Evolutionary conservation across 2,888 invertebrate species (phyloP).

Genomic region (Agrenia bidenticulata): DNA sequence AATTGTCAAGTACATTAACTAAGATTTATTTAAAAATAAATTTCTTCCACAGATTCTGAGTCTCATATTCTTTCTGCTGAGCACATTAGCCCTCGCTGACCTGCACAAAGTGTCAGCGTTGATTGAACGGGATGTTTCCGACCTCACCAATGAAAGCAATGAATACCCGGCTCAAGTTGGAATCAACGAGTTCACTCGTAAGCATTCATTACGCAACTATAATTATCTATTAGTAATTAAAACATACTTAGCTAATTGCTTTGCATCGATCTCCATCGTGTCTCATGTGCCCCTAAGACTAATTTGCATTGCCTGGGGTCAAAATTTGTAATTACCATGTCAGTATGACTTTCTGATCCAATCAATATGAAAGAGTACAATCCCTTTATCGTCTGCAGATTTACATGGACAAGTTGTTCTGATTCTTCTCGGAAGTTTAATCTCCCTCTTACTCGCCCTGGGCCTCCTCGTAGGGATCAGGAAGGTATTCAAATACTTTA

Average conservation of each 20-base stretch:
- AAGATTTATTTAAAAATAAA: constrained; percentile 3
- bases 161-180: constrained; percentile 35
- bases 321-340: no score
- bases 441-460: constrained; percentile 42
- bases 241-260: no score
- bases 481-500: constrained; percentile 35
- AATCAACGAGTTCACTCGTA: constrained; percentile 45
- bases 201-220: constrained; percentile 11
- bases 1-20: background rate
- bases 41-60: constrained; percentile 41
- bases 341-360: no score
- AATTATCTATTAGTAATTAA: no score
- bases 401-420: constrained; percentile 47
- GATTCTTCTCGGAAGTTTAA: constrained; percentile 43
- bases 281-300: no score
- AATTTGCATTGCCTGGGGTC: no score
- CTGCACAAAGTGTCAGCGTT: constrained; percentile 48
- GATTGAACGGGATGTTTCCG: constrained; percentile 39
- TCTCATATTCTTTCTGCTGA: constrained; percentile 46
- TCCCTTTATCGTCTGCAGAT: constrained; percentile 23
- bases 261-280: no score
- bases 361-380: background rate
- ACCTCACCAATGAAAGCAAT: constrained; percentile 33
- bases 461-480: constrained; percentile 48
- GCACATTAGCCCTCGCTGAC: constrained; percentile 49